Conservation (phyloP, 2,113 vertebrate genomes). For the Etia nguti region DNA sequence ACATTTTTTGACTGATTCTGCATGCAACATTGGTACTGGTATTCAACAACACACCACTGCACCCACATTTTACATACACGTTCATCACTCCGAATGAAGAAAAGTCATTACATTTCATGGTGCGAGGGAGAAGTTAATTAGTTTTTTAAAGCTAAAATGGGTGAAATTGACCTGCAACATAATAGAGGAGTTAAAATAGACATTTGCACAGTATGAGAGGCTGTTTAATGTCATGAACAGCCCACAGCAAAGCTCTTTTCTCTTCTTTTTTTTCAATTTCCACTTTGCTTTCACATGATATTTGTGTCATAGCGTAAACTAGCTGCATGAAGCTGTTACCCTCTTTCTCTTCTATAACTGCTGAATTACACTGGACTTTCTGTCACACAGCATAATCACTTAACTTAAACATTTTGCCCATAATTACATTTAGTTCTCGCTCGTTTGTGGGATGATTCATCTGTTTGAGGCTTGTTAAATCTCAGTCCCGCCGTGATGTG, state of each 20-base stretch:
- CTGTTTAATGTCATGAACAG: slow-evolving; percentile 19
- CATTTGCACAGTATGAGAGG: not conserved
- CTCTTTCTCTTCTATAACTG: not conserved
- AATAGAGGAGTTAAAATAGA: slow-evolving; percentile 5
- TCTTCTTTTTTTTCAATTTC: not conserved
- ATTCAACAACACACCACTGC: not conserved
- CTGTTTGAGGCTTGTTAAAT: slow-evolving; percentile 35
- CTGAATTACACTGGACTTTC: not conserved
- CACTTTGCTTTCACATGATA: slow-evolving; percentile 3
- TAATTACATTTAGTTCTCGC: slow-evolving; percentile 43
- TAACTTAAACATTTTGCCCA: slow-evolving; percentile 16
- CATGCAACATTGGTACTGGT: not conserved
- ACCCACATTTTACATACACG: not conserved
- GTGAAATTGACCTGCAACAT: slow-evolving; percentile 24
- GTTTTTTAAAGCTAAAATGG: slow-evolving; percentile 3
- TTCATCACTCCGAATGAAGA: not conserved
- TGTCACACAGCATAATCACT: not conserved
- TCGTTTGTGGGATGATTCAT: slow-evolving; percentile 34
- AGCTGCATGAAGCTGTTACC: not conserved
- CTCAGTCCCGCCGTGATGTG: slow-evolving; percentile 1
- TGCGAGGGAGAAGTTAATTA: slow-evolving; percentile 10
- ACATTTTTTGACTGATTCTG: slow-evolving; percentile 21
- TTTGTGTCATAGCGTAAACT: slow-evolving; percentile 16
- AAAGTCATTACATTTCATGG: not conserved
- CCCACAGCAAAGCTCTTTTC: not conserved